These are phyloP conservation scores for Junonia oenone DNA, from an alignment of 2,888 invertebrate species.

Conservation along the genomic window DNA sequence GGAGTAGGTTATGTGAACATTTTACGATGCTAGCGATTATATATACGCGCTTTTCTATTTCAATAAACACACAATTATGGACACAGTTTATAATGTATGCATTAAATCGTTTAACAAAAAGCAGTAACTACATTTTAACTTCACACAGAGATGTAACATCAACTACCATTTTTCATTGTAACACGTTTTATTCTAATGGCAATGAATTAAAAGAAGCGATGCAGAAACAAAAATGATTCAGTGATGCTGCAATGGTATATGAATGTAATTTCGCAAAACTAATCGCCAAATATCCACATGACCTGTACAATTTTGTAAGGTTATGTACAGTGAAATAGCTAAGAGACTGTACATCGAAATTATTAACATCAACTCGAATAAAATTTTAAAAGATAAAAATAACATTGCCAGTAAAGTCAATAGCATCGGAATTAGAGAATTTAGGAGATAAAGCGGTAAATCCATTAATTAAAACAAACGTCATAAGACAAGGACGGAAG, in stretches of 20 bases:
- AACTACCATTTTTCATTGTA: slow-evolving; percentile 75
- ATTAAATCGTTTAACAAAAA: slow-evolving; percentile 45
- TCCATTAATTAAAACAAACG: slow-evolving; percentile 28
- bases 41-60: slow-evolving; percentile 40
- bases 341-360: slow-evolving; percentile 42
- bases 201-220: slow-evolving; percentile 50
- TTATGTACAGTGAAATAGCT: slow-evolving; percentile 62
- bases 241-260: slow-evolving; percentile 52
- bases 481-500: slow-evolving; percentile 73
- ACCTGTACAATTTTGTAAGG: slow-evolving; percentile 67
- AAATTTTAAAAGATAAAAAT: slow-evolving; percentile 31
- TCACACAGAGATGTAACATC: slow-evolving; percentile 42
- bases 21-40: slow-evolving; percentile 77
- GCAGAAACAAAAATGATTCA: slow-evolving; percentile 51
- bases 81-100: slow-evolving; percentile 38
- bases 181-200: slow-evolving; percentile 55
- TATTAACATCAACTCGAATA: slow-evolving; percentile 30
- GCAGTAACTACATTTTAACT: slow-evolving; percentile 48
- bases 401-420: slow-evolving; percentile 45
- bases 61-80: slow-evolving; percentile 42
- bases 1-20: slow-evolving; percentile 77
- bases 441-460: slow-evolving; percentile 6
- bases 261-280: slow-evolving; percentile 57
- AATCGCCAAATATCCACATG: slow-evolving; percentile 80
- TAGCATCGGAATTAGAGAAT: slow-evolving; percentile 20